Evolutionary conservation across 2,888 invertebrate species (phyloP), one percentile per base, ranked within the genome.

Genomic region (Orthosia gracilis): DNA sequence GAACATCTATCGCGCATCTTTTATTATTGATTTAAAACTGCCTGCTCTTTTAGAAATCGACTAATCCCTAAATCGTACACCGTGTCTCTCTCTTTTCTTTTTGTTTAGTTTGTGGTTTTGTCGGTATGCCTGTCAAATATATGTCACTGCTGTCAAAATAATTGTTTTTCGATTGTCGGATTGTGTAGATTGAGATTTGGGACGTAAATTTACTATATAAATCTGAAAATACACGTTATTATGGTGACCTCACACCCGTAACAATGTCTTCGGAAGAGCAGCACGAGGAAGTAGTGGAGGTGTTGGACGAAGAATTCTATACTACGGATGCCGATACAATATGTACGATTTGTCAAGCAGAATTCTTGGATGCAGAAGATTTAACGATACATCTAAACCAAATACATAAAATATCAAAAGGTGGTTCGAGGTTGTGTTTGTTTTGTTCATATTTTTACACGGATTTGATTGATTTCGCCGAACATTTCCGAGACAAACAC

Each of bases 341-440:
- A 12, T 87, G 87, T 15, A 69, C 78, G 1, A 71, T 88, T 17
- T 87, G 87, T 23, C 66, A 75, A 40, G 87, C 87, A 0, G 87
- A 96, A 85, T 96, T 96, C 50, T 82, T 96, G 0, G 95, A 96
- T 21, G 80, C 89, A 0, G 92, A 91, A 1, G 96, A 96, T 69
- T 81, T 96, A 11, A 65, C 86, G 0, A 62, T 92, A 0, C 96
- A 96, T 68, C 59, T 92, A 3, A 72, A 76, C 0, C 94, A 94
- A 73, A 86, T 95, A 3, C 96, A 96, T 71, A 75, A 75, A 54
- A 65, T 50, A 49, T 12, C 26, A 4, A 63, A 9, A 0, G 7
- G 59, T 12, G 52, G 58, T 9, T 18, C 73, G 2, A 81, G 74
- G 26, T 70, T 67, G 11, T 96, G 96, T 75, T 86, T 90, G 7